Conservation (phyloP, 2,113 vertebrate species). For the human (Homo sapiens) region GRCh38 chr3:159134501-159135000, state of each 20-base stretch:
- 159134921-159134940: background rate
- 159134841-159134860: background rate
- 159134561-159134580: background rate
- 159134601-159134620: background rate
- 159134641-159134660: background rate
- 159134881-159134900: background rate
- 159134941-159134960: background rate
- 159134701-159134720: background rate
- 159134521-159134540: background rate
- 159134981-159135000: background rate
- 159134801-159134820: background rate
- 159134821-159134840: background rate
- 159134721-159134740: background rate
- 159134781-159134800: background rate
- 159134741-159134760: background rate
- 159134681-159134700: background rate
- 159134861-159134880: background rate
- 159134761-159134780: background rate
- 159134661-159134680: background rate
- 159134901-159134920: background rate
- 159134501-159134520: background rate
- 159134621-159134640: background rate
- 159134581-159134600: background rate
- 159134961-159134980: background rate
- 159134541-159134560: background rate